A percentile compares a stretch with the other conserved stretches of the same genome.
Evolutionary conservation across 2,888 invertebrate species (phyloP).

Genomic region (Cepaea hortensis): DNA sequence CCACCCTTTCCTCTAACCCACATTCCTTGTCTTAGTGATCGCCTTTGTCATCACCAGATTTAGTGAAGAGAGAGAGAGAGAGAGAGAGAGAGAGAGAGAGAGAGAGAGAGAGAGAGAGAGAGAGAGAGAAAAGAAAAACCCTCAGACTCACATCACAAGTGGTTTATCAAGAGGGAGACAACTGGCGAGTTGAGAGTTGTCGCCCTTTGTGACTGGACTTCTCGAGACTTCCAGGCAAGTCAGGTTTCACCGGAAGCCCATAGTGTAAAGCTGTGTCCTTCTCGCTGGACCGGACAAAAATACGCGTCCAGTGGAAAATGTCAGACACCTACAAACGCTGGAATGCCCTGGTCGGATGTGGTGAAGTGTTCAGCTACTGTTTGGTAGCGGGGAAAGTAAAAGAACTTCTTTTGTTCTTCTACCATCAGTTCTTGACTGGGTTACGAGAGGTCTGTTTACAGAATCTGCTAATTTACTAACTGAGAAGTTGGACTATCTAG

Average conservation of each 20-base stretch:
- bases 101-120: too few species aligned
- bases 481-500: too few species aligned
- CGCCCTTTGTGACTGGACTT: neutral
- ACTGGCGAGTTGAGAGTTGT: slow-evolving; percentile 3
- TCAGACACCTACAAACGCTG: neutral
- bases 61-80: too few species aligned
- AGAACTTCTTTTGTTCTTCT: neutral
- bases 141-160: neutral
- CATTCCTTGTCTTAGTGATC: too few species aligned
- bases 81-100: too few species aligned
- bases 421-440: neutral
- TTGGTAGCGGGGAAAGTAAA: neutral
- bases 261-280: neutral
- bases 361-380: neutral
- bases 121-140: too few species aligned
- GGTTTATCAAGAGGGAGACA: neutral
- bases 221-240: slow-evolving; percentile 3
- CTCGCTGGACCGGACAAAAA: neutral
- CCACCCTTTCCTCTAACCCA: too few species aligned
- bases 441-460: neutral
- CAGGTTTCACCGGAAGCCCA: neutral
- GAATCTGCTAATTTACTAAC: neutral
- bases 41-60: too few species aligned
- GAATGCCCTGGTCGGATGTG: neutral
- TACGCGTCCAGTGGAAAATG: too few species aligned